These are phyloP conservation scores for Sussaba pulchella DNA, from an alignment of 2,888 invertebrate species.

Conservation along the genomic window DNA sequence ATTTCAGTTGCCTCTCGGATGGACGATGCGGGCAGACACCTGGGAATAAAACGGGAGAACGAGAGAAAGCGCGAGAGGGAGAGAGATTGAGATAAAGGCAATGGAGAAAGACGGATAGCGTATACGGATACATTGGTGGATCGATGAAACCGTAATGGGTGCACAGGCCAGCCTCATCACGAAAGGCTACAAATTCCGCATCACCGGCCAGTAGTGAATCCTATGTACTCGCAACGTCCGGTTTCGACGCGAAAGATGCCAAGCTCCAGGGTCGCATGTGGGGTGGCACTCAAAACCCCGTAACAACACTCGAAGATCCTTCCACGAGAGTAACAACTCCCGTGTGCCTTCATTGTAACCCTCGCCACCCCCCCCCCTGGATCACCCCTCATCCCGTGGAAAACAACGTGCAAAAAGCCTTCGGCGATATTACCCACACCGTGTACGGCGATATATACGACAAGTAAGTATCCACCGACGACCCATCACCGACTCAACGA, in stretches of 20 bases:
- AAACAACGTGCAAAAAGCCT: constrained; percentile 50
- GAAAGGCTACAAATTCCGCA: constrained; percentile 62
- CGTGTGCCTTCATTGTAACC: constrained; percentile 8
- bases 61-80: constrained; percentile 56
- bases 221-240: neutral
- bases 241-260: neutral
- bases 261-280: constrained; percentile 25
- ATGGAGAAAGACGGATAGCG: constrained; percentile 15
- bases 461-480: constrained; percentile 1
- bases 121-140: constrained; percentile 39
- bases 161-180: constrained; percentile 60
- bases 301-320: constrained; percentile 57
- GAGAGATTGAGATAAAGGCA: constrained; percentile 45
- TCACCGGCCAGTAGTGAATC: constrained; percentile 1
- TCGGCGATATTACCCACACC: constrained; percentile 14
- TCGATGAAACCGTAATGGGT: constrained; percentile 68
- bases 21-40: constrained; percentile 57
- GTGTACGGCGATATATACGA: neutral
- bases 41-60: constrained; percentile 62
- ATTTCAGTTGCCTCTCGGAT: constrained; percentile 42
- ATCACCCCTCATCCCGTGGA: constrained; percentile 1
- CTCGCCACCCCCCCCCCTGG: neutral
- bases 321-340: constrained; percentile 30
- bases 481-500: constrained; percentile 19
- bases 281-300: constrained; percentile 61